These are phyloP conservation scores for Chelonoidis abingdonii DNA, from an alignment of 2,113 vertebrate species.

Conservation along the genomic window DNA sequence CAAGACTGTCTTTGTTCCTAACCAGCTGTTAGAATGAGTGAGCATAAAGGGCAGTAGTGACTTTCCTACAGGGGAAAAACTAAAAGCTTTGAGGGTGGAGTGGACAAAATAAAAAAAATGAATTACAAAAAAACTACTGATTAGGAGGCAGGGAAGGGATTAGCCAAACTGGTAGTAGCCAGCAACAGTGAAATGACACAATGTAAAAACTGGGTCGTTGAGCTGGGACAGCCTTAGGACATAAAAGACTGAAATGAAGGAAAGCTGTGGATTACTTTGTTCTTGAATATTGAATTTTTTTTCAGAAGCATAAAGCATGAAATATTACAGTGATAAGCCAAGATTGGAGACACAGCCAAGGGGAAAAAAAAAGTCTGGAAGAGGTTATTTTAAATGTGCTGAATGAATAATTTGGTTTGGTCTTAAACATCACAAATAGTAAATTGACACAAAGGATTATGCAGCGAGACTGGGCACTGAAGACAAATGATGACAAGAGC, in stretches of 20 bases:
- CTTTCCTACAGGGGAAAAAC: not conserved
- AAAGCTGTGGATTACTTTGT: slow-evolving; percentile 76
- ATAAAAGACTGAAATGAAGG: slow-evolving; percentile 75
- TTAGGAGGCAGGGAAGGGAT: slow-evolving; percentile 73
- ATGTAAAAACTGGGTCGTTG: slow-evolving; percentile 71
- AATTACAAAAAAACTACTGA: slow-evolving; percentile 65
- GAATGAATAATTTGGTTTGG: slow-evolving; percentile 69
- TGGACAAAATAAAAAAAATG: slow-evolving; percentile 47
- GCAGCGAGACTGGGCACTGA: slow-evolving; percentile 35
- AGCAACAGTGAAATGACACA: slow-evolving; percentile 68
- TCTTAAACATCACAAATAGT: slow-evolving; percentile 54
- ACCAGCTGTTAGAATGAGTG: slow-evolving; percentile 16
- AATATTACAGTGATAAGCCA: slow-evolving; percentile 73
- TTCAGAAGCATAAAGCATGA: slow-evolving; percentile 70
- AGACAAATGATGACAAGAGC: slow-evolving; percentile 13
- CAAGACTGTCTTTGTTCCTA: slow-evolving; percentile 26
- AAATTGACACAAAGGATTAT: slow-evolving; percentile 62
- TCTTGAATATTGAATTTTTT: slow-evolving; percentile 75
- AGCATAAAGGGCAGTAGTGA: slow-evolving; percentile 1
- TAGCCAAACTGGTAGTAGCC: slow-evolving; percentile 67
- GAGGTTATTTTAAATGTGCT: slow-evolving; percentile 61
- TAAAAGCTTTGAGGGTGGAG: slow-evolving; percentile 57
- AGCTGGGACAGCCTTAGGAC: slow-evolving; percentile 76
- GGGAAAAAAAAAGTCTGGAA: slow-evolving; percentile 40
- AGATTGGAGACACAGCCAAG: slow-evolving; percentile 67